Percentiles rank a stretch among this genome's conserved stretches.
phyloP scores from a whole-genome alignment of 2,113 vertebrate species.

The Chloroceryle aenea region DNA sequence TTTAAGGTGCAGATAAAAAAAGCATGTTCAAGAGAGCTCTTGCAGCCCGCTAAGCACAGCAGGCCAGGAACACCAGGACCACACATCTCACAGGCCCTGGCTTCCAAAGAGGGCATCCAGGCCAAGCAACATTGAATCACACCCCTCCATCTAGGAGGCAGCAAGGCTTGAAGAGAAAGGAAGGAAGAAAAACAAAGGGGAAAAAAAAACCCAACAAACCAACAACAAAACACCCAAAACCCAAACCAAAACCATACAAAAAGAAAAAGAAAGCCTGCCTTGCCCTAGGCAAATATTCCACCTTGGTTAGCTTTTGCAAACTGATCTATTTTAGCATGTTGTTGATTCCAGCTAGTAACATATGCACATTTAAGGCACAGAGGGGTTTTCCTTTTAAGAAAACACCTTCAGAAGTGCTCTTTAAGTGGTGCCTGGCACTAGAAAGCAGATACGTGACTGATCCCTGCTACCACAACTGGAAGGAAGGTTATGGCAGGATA shows the following conservation, averaged over 20 bases:
- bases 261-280: not conserved
- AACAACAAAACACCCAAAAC: too few species aligned
- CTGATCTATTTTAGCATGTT: not conserved
- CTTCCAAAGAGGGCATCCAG: not conserved
- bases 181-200: not conserved
- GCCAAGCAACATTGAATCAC: not conserved
- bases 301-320: not conserved
- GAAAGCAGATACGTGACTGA: not conserved
- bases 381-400: not conserved
- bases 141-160: not conserved
- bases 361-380: not conserved
- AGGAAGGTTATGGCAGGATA: not conserved
- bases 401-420: conserved; percentile 7
- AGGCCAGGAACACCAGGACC: not conserved
- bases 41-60: not conserved
- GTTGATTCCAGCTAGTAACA: not conserved
- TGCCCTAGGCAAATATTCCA: conserved; percentile 14
- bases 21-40: not conserved
- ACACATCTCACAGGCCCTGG: not conserved
- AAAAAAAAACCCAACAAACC: not conserved
- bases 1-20: not conserved
- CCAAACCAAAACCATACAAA: not conserved
- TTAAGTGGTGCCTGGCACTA: not conserved
- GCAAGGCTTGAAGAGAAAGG: not conserved
- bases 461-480: not conserved